Base-by-base conservation (phyloP, 2,113 vertebrate genomes). In the Eurystomus gularis region DNA sequence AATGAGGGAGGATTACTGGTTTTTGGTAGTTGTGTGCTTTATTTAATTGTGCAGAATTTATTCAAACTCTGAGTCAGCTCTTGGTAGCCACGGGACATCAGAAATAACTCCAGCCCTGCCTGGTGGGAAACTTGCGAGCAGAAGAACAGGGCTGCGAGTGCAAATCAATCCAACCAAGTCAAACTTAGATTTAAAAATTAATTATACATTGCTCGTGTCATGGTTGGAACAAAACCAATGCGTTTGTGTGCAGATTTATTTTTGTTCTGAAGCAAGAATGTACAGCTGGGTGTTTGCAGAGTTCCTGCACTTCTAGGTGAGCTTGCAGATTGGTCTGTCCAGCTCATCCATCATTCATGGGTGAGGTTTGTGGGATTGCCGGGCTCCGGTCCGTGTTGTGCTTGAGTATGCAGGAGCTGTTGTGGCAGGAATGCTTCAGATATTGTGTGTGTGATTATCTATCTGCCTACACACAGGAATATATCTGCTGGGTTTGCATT, bases 331-430 rank as follows among this genome's bases (percentile, higher is more conserved):
- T 3, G 1, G 5, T 54, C 72, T 49, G 42, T 64, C 60, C 10
- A 4, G n/a, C 66, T 69, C 26, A 10, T 64, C 66, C 48, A 31
- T 77, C 66, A 10, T 28, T 69, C 33, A 4, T 20, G 54, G 68
- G 1, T 46, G 49, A 51, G 77, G 44, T 81, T 26, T 86, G 54
- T 69, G 87, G 44, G 39, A 12, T 55, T 0, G 0, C 29, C 0
- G 2, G 28, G 28, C 62, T 88, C 71, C 0, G 11, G 7, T 66
- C 85, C 0, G 0, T 31, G 40, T 42, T 42, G 35, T 80, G 19
- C 23, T 82, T 29, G 42, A n/a, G 33, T 21, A 8, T 48, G 17
- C 44, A 52, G 58, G 61, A 90, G 46, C 24, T 52, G 60, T 35
- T 25, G 1, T 2, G 25, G 40, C 33, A 81, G 49, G 54, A 71